Base-by-base conservation (phyloP, 1,140 invertebrate species). In the Meloidogyne exigua region DNA sequence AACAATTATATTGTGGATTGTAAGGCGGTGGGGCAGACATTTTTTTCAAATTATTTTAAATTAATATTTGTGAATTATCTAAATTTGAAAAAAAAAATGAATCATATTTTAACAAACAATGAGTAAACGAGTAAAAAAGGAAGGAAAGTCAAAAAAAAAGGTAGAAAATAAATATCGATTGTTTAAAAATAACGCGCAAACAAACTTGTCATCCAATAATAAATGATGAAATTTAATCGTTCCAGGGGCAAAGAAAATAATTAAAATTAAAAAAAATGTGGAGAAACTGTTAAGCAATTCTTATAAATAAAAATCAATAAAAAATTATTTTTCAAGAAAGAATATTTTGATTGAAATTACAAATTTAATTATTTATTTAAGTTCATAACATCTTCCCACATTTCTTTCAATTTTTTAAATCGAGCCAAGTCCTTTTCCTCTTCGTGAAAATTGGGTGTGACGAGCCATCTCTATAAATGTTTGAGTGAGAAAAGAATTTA, bases 1-100 rank as follows among this genome's bases (percentile, higher is more conserved):
- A 76, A 15, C 26, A 65, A 21, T 76, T 74, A 11, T 66, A 42
- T 28, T 78, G 36, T 21, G 72, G 76, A 32, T 67, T 78, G 64
- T 78, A 78, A 28, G 76, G 76, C 7, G 76, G 76, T 11, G 76
- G 76, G 12, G 76, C 76, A 2, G 76, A 78, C 76, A 78, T 78
- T 28, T 25, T 62, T 12, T 15, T n/a, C 7, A 26, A 62, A 10
- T 28, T 72, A 10, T 49, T 18, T 57, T 44, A 13, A 36, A 42
- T n/a, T 21, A 68, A 32, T 9, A 11, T 68, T 68, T 32, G 25
- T 32, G 5, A 7, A 39, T 9, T 39, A 39, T 39, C 64, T 13
- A 28, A 26, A 21, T 28, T 21, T n/a, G 26, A 11, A 32, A 28
- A 25, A 36, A 28, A n/a, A 32, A 28, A 42, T 36, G 28, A 65